Evolutionary conservation across 2,888 invertebrate genomes (phyloP).

Genomic region (Trichogramma dendrolimi): DNA sequence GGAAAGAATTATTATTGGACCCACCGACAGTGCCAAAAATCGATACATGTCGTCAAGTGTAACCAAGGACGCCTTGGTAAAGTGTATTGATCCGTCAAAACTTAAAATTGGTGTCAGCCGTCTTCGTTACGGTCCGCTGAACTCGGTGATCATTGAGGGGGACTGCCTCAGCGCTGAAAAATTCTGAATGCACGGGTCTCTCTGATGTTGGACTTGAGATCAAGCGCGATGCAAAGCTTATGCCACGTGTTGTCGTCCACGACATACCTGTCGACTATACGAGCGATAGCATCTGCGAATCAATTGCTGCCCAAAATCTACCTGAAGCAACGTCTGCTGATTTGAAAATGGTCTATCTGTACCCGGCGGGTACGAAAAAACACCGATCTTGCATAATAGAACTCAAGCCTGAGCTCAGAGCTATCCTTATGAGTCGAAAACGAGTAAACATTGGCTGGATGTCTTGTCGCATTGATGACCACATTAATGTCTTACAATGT

Average conservation of each 20-base stretch:
- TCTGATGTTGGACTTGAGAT: background rate
- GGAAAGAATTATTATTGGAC: background rate
- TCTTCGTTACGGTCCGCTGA: background rate
- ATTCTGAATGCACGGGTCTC: background rate
- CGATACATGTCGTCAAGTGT: background rate
- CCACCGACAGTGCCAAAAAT: background rate
- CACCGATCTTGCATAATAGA: no score
- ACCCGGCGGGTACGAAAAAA: no score
- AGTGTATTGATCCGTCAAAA: background rate
- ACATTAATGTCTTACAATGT: no score
- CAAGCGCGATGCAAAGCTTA: background rate
- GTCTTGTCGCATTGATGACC: no score
- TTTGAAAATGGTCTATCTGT: background rate
- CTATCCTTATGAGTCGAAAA: no score
- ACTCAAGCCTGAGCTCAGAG: no score
- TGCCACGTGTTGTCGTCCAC: background rate
- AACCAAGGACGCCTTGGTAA: background rate
- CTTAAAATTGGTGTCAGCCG: background rate
- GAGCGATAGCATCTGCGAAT: background rate
- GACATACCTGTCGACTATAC: background rate
- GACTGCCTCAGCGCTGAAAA: background rate
- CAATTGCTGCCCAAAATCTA: background rate
- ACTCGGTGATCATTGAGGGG: background rate
- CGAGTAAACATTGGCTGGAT: no score
- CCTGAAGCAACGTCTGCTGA: background rate